Conservation (phyloP, 1,140 invertebrate species). For the Pseudomyrmex concolor region DNA sequence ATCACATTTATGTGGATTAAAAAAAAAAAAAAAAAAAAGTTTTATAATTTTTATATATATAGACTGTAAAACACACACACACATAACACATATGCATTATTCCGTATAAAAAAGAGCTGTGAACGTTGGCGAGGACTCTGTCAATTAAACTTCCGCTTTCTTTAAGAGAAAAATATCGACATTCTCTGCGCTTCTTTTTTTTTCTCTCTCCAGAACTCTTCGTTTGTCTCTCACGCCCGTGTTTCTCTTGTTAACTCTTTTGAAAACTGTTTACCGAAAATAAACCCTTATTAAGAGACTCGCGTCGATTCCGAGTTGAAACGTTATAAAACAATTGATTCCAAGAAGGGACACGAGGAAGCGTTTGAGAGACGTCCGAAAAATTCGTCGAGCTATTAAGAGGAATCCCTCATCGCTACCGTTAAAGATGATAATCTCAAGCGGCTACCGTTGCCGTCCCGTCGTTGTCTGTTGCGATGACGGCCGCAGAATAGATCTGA, state of each 20-base stretch:
- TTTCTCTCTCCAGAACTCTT: neutral
- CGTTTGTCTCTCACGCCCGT: constrained; percentile 14
- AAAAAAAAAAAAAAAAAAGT: too few species aligned
- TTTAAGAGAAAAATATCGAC: constrained; percentile 7
- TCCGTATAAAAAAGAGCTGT: neutral
- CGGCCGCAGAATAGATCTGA: constrained; percentile 66
- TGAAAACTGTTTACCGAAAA: constrained; percentile 4
- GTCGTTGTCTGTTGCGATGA: constrained; percentile 51
- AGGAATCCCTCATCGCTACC: constrained; percentile 75
- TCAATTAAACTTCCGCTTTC: constrained; percentile 10
- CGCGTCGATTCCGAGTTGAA: constrained; percentile 50
- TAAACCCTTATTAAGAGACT: constrained; percentile 50
- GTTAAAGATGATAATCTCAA: constrained; percentile 74
- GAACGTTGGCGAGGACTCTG: neutral
- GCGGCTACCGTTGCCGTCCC: constrained; percentile 73
- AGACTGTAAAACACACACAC: too few species aligned
- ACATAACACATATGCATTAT: neutral
- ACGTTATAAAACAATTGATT: constrained; percentile 68
- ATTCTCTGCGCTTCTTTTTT: neutral
- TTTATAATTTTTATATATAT: too few species aligned
- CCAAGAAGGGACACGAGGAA: constrained; percentile 65
- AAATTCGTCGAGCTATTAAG: constrained; percentile 75
- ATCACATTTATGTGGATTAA: too few species aligned
- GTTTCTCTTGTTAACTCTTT: constrained; percentile 47
- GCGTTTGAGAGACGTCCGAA: constrained; percentile 55